Conservation (phyloP, 2,797 vertebrate species). For the Brachymystax lenok region DNA sequence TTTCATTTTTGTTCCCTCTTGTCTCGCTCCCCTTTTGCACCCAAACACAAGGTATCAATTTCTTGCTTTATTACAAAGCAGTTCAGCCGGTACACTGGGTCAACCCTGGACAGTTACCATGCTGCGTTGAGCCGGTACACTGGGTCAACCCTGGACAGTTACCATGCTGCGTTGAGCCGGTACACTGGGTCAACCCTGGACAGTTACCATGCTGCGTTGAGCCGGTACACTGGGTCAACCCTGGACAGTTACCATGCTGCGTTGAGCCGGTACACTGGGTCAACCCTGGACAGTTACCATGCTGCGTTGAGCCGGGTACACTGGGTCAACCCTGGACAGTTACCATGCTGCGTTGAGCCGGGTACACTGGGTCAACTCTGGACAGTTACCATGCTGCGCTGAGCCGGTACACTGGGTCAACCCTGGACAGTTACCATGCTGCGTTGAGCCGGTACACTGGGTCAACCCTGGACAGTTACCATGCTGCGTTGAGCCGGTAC, state of each 20-base stretch:
- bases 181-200: not conserved
- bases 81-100: not conserved
- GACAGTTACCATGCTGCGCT: too few species aligned
- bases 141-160: not conserved
- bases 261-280: too few species aligned
- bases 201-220: not conserved
- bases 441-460: too few species aligned
- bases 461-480: too few species aligned
- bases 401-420: too few species aligned
- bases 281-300: not conserved
- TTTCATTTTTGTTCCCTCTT: conserved; percentile 14
- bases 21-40: not conserved
- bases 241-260: not conserved
- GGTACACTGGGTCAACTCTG: too few species aligned
- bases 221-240: not conserved
- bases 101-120: not conserved
- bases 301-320: too few species aligned
- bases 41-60: conserved; percentile 25
- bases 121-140: not conserved
- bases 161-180: not conserved
- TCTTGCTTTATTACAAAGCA: conserved; percentile 14
- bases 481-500: too few species aligned
- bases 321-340: too few species aligned
- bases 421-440: too few species aligned
- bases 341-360: too few species aligned